A percentile compares a stretch with the other conserved stretches of the same genome.
phyloP scores from a whole-genome alignment of 2,797 vertebrate species.

The Hybognathus amarus region DNA sequence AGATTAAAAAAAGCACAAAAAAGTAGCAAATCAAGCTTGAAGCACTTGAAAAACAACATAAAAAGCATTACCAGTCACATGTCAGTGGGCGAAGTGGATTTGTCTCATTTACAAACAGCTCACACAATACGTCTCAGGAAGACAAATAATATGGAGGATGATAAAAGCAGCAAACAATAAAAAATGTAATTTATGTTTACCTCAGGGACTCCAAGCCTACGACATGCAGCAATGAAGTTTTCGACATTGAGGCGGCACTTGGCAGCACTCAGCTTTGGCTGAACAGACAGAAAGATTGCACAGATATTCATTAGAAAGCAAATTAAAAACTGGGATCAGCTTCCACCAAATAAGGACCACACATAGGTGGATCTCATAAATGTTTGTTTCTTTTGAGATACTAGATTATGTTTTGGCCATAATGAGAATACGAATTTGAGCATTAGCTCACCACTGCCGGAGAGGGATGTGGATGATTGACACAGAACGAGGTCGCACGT shows the following conservation, averaged over 20 bases:
- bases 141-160: background rate
- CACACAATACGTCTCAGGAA: conserved; percentile 6
- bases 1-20: conserved; percentile 4
- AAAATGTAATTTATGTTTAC: conserved; percentile 67
- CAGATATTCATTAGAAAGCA: background rate
- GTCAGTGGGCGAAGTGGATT: background rate
- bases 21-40: background rate
- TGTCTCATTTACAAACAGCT: conserved; percentile 16
- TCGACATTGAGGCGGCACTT: conserved; percentile 89
- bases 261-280: conserved; percentile 88
- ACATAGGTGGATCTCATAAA: background rate
- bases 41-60: conserved; percentile 19
- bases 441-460: conserved; percentile 86
- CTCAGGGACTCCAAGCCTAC: conserved; percentile 88
- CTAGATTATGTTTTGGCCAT: background rate
- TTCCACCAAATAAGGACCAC: background rate
- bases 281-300: conserved; percentile 38
- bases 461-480: conserved; percentile 88
- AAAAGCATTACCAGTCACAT: background rate
- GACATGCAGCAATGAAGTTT: conserved; percentile 86
- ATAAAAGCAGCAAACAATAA: conserved; percentile 5
- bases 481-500: conserved; percentile 82
- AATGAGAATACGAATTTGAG: background rate
- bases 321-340: conserved; percentile 4
- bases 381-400: background rate